Conservation (phyloP, 2,888 invertebrate species). For the Parnassius apollo region DNA sequence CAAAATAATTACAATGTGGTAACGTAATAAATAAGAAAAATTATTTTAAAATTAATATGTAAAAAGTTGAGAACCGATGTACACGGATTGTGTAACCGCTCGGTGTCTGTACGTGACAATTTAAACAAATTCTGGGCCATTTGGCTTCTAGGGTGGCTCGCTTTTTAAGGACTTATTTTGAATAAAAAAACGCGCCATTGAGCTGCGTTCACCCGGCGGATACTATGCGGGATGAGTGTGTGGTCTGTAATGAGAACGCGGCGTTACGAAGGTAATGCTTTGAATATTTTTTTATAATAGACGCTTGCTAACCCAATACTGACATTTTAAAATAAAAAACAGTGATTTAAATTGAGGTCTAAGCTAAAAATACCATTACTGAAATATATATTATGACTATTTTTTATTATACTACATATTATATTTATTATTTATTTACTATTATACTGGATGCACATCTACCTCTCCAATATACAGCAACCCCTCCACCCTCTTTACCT, state of each 20-base stretch:
- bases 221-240: constrained; percentile 73
- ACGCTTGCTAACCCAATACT: constrained; percentile 6
- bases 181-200: constrained; percentile 66
- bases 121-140: constrained; percentile 82
- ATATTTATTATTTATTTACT: no score
- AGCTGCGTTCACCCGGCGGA: constrained; percentile 57
- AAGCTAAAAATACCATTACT: no score
- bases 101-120: constrained; percentile 80
- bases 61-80: constrained; percentile 48
- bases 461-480: no score
- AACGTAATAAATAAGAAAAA: no score
- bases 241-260: constrained; percentile 51
- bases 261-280: constrained; percentile 25
- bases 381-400: no score
- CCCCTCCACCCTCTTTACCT: no score
- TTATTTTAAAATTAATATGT: no score
- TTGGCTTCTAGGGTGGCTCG: constrained; percentile 77
- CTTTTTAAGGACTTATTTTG: constrained; percentile 71
- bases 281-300: constrained; percentile 19
- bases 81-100: constrained; percentile 70
- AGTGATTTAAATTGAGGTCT: no score
- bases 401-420: no score
- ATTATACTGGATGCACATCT: no score
- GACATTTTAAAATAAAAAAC: no score
- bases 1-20: no score